Conservation (phyloP, 2,888 invertebrate species). For the Parascotia fuliginaria region DNA sequence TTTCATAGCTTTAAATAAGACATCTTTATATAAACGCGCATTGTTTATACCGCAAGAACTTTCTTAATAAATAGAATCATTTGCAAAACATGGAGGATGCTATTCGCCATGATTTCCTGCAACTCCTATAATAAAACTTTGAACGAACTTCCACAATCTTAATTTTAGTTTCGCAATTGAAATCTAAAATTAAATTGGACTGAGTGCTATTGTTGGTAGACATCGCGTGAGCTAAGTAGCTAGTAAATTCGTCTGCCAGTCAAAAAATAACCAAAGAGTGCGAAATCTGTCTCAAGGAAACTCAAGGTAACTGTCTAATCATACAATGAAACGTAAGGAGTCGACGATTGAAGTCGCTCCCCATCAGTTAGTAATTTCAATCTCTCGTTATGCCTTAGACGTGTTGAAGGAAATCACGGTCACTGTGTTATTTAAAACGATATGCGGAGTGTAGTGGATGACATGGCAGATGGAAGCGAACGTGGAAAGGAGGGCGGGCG, state of each 20-base stretch:
- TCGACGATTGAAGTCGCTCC: conserved; percentile 26
- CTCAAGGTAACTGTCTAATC: conserved; percentile 28
- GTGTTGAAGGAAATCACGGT: conserved; percentile 17
- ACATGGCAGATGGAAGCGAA: conserved; percentile 33
- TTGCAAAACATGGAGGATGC: conserved; percentile 25
- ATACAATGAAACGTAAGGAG: conserved; percentile 37
- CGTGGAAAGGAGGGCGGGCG: conserved; percentile 52
- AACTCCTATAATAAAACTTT: conserved; percentile 27
- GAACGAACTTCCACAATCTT: conserved; percentile 34
- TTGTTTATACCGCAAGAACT: conserved; percentile 18
- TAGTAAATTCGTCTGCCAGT: conserved; percentile 39
- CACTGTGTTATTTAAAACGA: conserved; percentile 27
- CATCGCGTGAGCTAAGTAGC: conserved; percentile 37
- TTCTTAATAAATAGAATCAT: conserved; percentile 28
- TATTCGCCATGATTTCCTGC: conserved; percentile 21
- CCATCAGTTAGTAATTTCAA: conserved; percentile 24
- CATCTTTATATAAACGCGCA: conserved; percentile 28
- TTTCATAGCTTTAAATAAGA: conserved; percentile 51
- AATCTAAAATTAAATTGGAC: conserved; percentile 34
- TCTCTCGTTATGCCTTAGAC: conserved; percentile 18
- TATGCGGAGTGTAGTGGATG: conserved; percentile 27
- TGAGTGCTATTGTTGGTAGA: conserved; percentile 38
- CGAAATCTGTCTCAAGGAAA: conserved; percentile 26
- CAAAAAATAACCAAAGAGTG: conserved; percentile 22
- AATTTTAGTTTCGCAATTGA: conserved; percentile 41